These are phyloP conservation scores for Eugnorisma glareosa DNA, from an alignment of 2,888 invertebrate genomes.

Conservation along the genomic window DNA sequence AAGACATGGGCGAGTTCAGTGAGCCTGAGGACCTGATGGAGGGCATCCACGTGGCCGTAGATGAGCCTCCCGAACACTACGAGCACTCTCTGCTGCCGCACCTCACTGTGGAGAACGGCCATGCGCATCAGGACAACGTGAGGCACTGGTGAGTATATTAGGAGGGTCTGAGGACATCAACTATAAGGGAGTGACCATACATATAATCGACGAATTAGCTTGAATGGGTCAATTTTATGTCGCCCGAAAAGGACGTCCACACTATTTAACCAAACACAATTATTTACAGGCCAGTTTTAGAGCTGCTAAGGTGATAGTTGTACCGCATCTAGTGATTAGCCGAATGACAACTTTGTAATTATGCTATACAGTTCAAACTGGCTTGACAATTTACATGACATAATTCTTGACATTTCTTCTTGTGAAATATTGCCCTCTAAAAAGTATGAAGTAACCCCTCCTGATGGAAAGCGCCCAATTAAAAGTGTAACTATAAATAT, in stretches of 20 bases:
- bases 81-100: constrained; percentile 81
- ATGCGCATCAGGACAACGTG: constrained; percentile 84
- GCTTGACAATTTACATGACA: neutral
- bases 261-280: neutral
- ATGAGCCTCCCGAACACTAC: constrained; percentile 77
- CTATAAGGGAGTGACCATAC: too few species aligned
- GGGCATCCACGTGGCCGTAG: constrained; percentile 95
- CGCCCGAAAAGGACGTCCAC: neutral
- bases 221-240: neutral
- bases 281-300: neutral
- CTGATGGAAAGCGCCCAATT: neutral
- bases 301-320: neutral
- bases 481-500: neutral
- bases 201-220: too few species aligned
- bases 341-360: neutral
- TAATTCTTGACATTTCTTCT: too few species aligned
- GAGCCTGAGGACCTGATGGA: constrained; percentile 97
- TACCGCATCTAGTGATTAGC: neutral
- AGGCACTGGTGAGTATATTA: constrained; percentile 77
- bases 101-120: constrained; percentile 86
- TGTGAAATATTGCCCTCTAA: neutral
- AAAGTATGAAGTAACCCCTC: neutral
- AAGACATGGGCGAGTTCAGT: constrained; percentile 94
- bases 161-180: too few species aligned
- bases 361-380: neutral